Base-by-base conservation (phyloP, 1,140 invertebrate genomes). In the Bacillus rossius region DNA sequence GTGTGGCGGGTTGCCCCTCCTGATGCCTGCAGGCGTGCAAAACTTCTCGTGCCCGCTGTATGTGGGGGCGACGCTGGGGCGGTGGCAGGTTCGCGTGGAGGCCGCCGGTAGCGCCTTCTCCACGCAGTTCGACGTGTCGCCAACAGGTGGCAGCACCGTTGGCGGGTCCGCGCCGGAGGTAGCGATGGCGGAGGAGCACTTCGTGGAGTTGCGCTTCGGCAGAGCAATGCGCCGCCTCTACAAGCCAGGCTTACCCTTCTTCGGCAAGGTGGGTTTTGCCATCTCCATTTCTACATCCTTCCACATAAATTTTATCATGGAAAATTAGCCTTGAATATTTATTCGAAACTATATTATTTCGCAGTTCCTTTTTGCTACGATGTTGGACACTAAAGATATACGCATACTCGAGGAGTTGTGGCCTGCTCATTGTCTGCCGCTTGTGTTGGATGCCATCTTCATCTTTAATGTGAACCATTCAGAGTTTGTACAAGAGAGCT, bases 101-200 rank as follows among this genome's bases (percentile, higher is more conserved):
- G 79, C 81, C n/a, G 81, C 81, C 10, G 65, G 67, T 2, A 73
- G 75, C 0, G 73, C 74, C 2, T 80, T 80, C 29, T 72, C 75
- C 2, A 67, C 74, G 0, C 67, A 71, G 3, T 71, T 80, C 13
- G 72, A 78, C 25, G 77, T 80, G 0, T 74, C 69, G 0, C 50
- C 19, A 51, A 74, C 68, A 0, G 52, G 59, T 23, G 51, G 48
- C 2, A 34, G 61, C 40, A 67, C 63, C 0, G 58, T 60, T n/a
- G 57, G 16, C 13, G 2, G 10, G 3, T 16, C 8, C 14, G 10
- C 16, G 13, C 71, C 77, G 1, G 80, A 81, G 41, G 74, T 81
- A 0, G 78, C 81, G 2, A 81, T 81, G 10, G 81, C 80, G 29
- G 82, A 84, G 64, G 81, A 83, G 64, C 82, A 84, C 63, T 84